Conservation (phyloP, 2,797 vertebrate genomes). For the Erithacus rubecula region DNA sequence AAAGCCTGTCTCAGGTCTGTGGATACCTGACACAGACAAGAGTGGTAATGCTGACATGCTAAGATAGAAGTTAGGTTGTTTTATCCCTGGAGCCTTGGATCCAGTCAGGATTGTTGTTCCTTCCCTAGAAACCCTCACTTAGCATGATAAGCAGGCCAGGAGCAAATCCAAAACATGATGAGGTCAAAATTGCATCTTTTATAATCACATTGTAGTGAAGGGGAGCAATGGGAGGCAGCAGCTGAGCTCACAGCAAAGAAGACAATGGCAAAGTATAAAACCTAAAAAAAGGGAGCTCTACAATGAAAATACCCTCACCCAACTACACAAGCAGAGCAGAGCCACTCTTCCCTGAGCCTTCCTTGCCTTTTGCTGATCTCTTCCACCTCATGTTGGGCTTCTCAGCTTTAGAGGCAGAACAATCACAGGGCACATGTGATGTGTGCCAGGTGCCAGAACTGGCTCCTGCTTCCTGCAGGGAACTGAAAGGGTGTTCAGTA, state of each 20-base stretch:
- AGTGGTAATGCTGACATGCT: not conserved
- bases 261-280: not conserved
- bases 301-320: not conserved
- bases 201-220: not conserved
- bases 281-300: not conserved
- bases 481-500: not conserved
- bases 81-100: not conserved
- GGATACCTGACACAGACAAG: not conserved
- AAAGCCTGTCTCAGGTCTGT: not conserved
- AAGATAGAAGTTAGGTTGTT: not conserved
- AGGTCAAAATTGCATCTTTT: not conserved
- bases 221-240: not conserved
- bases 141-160: not conserved
- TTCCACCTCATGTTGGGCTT: not conserved
- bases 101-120: not conserved
- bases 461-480: not conserved
- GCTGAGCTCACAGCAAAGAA: not conserved
- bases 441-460: not conserved
- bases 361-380: not conserved
- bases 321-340: not conserved
- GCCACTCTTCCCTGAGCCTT: not conserved
- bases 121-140: not conserved
- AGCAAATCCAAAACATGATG: not conserved
- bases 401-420: not conserved
- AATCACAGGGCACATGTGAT: accelerated